phyloP scores from a whole-genome alignment of 2,113 vertebrate genomes.

The Diadophis punctatus region DNA sequence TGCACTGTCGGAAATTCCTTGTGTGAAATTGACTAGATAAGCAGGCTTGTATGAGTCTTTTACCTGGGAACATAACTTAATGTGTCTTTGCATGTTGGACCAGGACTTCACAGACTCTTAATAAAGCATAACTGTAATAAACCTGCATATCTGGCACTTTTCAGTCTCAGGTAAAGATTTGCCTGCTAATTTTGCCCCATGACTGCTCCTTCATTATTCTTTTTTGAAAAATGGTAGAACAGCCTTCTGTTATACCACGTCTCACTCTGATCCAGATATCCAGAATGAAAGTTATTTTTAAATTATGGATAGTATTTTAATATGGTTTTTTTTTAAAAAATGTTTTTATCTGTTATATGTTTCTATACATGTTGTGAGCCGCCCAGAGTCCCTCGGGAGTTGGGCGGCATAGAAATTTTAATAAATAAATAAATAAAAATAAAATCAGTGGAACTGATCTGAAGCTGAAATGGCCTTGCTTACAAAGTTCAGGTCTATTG shows the following conservation, averaged over 20 bases:
- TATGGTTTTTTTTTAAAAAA: too few relatives aligned
- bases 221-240: neutral
- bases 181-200: neutral
- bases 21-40: neutral
- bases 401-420: too few relatives aligned
- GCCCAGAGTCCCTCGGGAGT: too few relatives aligned
- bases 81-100: neutral
- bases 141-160: neutral
- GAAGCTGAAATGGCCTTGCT: neutral
- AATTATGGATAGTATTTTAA: too few relatives aligned
- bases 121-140: neutral
- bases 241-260: neutral
- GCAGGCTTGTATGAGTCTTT: neutral
- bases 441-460: too few relatives aligned
- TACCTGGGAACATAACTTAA: neutral
- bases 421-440: too few relatives aligned
- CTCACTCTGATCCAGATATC: neutral
- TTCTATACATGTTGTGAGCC: too few relatives aligned
- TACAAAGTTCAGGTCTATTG: conserved; percentile 9
- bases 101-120: neutral
- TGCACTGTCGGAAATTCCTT: neutral
- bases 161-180: neutral
- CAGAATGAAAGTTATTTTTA: too few relatives aligned
- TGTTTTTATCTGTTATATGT: too few relatives aligned
- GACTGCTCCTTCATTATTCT: neutral